Base-by-base conservation (phyloP, 2,888 invertebrate species). In the Drosophila siamana region DNA sequence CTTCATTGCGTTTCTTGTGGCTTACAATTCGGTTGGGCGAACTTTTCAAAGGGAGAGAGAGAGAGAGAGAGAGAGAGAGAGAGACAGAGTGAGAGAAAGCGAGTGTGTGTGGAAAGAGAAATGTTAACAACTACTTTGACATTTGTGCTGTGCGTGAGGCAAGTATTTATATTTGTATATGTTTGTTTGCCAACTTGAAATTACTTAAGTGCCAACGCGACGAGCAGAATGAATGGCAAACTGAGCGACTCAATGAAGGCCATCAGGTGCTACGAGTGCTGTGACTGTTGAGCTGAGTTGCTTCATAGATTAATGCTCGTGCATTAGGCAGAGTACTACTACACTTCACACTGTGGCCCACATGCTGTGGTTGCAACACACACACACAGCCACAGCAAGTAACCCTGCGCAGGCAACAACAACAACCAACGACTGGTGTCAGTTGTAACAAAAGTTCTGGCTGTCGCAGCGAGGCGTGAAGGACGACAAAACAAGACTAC, bases 51-150 rank as follows among this genome's bases (percentile, higher is more conserved):
- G 51, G 44, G 44, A 46, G 28, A 16, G n/a, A n/a, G n/a, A n/a
- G n/a, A n/a, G n/a, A n/a, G n/a, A n/a, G n/a, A n/a, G n/a, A n/a
- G n/a, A n/a, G n/a, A n/a, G n/a, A n/a, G n/a, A n/a, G n/a, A n/a
- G n/a, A n/a, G n/a, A n/a, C n/a, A n/a, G n/a, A n/a, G n/a, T n/a
- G n/a, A n/a, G n/a, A n/a, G n/a, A n/a, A n/a, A n/a, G n/a, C n/a
- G n/a, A n/a, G 15, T 40, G 28, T 26, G 33, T 57, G 44, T 40
- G 40, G n/a, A 19, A 59, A 43, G 52, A 30, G 77, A 86, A 87
- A 79, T 87, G 87, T 86, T 87, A 87, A 88, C 87, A 87, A 87
- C 87, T 87, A 77, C 83, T 89, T 85, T 85, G 87, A 87, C 89
- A 87, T 82, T 88, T 80, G 74, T 69, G 72, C 60, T 69, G 54